Base-by-base conservation (phyloP, 2,797 vertebrate genomes). In the Acridotheres tristis region DNA sequence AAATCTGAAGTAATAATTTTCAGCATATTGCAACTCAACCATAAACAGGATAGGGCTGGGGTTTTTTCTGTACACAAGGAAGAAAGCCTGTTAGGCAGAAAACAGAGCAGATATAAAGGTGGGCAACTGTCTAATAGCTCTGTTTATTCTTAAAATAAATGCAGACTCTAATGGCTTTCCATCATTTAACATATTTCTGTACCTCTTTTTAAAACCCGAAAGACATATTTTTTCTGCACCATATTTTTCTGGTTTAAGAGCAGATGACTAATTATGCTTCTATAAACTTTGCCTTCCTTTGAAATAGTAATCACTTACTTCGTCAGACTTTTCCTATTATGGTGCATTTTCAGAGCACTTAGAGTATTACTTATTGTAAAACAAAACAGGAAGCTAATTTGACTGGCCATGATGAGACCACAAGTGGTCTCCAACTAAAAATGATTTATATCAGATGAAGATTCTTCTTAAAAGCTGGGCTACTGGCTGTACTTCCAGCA, bases 1-100 rank as follows among this genome's bases (percentile, higher is more conserved):
- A 96, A 96, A 96, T 84, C 93, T 92, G 89, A 95, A 95, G 77
- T 93, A 96, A 94, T 96, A 93, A 95, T 96, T 94, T 91, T 79
- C 93, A 96, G 94, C 59, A 61, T 87, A 88, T 81, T 96, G 84
- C 77, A 96, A 82, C 94, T 96, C 94, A 93, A 66, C 72, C 69
- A 55, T 97, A 97, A 97, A 97, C 87, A 97, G 93, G 94, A 94
- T 61, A 95, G 63, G 85, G 84, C 87, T 94, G 79, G 26, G 0
- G 14, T 50, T 50, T 58, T 66, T 85, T 61, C 79, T 63, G 58
- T 87, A 89, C 45, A 29, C 36, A 93, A 90, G 68, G 47, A 96
- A 85, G 27, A 92, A 69, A 95, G 59, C 74, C 81, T 88, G 90
- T 91, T 90, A 91, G 89, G 91, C 68, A 96, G 82, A 97, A 92